phyloP scores from a whole-genome alignment of 2,888 invertebrate species.

The Gymnosoma rotundatum region DNA sequence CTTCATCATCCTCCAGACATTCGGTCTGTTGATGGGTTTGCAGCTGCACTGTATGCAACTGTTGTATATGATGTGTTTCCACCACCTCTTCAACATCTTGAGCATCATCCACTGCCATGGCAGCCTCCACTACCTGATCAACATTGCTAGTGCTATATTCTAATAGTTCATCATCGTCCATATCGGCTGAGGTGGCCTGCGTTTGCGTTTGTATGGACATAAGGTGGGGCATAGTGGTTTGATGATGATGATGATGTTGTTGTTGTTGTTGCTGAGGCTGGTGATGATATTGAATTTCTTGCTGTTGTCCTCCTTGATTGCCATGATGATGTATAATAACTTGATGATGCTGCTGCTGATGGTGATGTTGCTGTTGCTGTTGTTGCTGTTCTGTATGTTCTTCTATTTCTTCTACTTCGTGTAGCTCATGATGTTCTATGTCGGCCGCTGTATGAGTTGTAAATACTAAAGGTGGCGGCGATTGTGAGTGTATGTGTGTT shows the following conservation, averaged over 20 bases:
- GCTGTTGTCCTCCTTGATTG: slow-evolving; percentile 60
- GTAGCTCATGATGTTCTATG: slow-evolving; percentile 71
- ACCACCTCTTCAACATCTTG: slow-evolving; percentile 72
- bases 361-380: slow-evolving; percentile 69
- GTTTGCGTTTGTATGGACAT: slow-evolving; percentile 68
- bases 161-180: slow-evolving; percentile 76
- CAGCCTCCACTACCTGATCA: slow-evolving; percentile 74
- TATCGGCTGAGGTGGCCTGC: slow-evolving; percentile 61
- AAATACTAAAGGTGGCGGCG: slow-evolving; percentile 79
- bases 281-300: slow-evolving; percentile 62
- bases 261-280: slow-evolving; percentile 46
- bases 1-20: slow-evolving; percentile 75
- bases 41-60: slow-evolving; percentile 76
- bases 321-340: slow-evolving; percentile 72
- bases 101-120: slow-evolving; percentile 63
- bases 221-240: slow-evolving; percentile 51
- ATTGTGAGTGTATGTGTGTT: slow-evolving; percentile 71
- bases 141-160: slow-evolving; percentile 75
- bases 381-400: slow-evolving; percentile 70
- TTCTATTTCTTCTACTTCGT: slow-evolving; percentile 72
- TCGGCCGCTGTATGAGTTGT: slow-evolving; percentile 66
- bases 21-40: slow-evolving; percentile 76
- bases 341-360: slow-evolving; percentile 68
- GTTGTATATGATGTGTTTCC: slow-evolving; percentile 76
- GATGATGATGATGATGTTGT: slow-evolving; percentile 28